Conservation (phyloP, 2,797 vertebrate species). For the Sebastes flavidus region DNA sequence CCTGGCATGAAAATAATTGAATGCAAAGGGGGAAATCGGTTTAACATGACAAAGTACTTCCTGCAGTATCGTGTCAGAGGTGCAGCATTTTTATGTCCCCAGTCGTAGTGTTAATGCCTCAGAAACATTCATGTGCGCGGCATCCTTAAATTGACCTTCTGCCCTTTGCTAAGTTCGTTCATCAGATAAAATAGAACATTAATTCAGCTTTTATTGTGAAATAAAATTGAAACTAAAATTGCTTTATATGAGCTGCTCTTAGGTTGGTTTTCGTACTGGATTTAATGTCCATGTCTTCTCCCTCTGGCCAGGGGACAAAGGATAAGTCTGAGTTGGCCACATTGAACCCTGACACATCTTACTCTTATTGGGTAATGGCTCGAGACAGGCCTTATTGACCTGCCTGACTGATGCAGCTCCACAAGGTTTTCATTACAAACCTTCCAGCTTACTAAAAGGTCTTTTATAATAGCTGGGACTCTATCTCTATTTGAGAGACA, state of each 20-base stretch:
- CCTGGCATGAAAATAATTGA: neutral
- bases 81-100: neutral
- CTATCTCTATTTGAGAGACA: conserved; percentile 61
- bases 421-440: conserved; percentile 74
- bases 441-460: conserved; percentile 70
- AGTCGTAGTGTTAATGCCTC: neutral
- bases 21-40: neutral
- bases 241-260: conserved; percentile 7
- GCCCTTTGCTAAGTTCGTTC: conserved; percentile 12
- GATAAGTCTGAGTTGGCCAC: conserved; percentile 56
- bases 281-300: conserved; percentile 17
- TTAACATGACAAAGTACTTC: neutral
- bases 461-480: conserved; percentile 65
- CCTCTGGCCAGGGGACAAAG: conserved; percentile 30
- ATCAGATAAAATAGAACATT: conserved; percentile 17
- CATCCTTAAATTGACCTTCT: conserved; percentile 10
- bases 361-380: conserved; percentile 76
- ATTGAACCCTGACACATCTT: conserved; percentile 71
- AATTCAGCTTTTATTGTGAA: conserved; percentile 5
- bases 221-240: conserved; percentile 12
- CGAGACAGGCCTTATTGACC: conserved; percentile 76
- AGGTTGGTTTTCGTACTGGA: neutral
- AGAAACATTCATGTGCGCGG: conserved; percentile 3
- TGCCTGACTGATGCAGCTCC: conserved; percentile 66
- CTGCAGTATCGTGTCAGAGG: neutral